Evolutionary conservation across 2,888 invertebrate genomes (phyloP).

Genomic region (Abrostola triplasia): DNA sequence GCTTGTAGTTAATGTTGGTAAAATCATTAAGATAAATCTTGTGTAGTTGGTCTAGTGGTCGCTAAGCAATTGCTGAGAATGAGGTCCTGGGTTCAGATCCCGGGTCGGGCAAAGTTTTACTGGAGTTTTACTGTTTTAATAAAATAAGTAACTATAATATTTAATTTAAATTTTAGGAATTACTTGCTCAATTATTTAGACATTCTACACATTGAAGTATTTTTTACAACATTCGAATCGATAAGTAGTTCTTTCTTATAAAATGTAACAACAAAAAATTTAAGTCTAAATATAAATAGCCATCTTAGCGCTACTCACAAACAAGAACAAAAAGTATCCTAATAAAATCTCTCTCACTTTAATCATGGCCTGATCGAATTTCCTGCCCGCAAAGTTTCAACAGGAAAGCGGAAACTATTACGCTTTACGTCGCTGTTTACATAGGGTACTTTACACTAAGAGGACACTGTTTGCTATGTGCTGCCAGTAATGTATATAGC

Average conservation of each 20-base stretch:
- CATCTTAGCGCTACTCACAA: conserved; percentile 2
- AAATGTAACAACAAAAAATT: conserved; percentile 1
- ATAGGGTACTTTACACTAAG: conserved; percentile 58
- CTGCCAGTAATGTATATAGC: conserved; percentile 43
- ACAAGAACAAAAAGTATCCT: conserved; percentile 40
- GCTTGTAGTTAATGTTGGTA: no score
- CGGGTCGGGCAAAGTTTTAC: no score
- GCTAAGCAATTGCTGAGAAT: no score
- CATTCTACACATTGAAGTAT: no score
- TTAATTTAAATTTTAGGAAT: no score
- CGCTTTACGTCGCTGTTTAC: conserved; percentile 64
- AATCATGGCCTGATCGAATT: conserved; percentile 76
- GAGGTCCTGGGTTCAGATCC: no score
- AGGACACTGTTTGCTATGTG: conserved; percentile 45
- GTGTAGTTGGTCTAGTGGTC: no score
- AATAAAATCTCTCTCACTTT: conserved; percentile 65
- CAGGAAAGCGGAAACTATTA: conserved; percentile 63
- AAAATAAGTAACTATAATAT: no score
- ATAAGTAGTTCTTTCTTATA: neutral
- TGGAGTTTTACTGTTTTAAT: no score
- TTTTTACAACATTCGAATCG: no score
- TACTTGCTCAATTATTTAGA: no score
- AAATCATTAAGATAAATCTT: no score
- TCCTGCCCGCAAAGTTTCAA: conserved; percentile 69
- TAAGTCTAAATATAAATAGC: neutral